Percentiles rank a stretch among this genome's conserved stretches.
Conservation (phyloP, 2,797 vertebrate species). For the Hybognathus amarus region DNA sequence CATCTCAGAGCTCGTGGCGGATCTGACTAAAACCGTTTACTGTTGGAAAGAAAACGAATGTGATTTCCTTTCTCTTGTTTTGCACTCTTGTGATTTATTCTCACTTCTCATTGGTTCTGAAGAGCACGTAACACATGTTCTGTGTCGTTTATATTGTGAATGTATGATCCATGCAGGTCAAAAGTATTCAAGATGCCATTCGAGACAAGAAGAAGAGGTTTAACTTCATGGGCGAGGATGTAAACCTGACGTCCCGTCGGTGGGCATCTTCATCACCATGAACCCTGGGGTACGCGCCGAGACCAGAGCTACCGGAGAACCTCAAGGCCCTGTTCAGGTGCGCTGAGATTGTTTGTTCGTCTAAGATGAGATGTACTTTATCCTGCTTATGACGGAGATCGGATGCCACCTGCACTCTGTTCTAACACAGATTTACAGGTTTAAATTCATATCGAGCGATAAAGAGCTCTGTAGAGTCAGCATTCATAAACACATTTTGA, state of each 20-base stretch:
- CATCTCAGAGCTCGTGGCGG: not conserved
- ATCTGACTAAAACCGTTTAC: not conserved
- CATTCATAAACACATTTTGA: not conserved
- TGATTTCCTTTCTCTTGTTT: not conserved
- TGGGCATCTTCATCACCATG: conserved; percentile 99
- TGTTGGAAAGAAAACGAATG: not conserved
- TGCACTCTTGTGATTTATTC: not conserved
- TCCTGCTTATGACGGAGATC: not conserved
- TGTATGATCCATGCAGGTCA: conserved; percentile 81
- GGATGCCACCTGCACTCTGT: not conserved
- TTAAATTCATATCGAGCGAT: not conserved
- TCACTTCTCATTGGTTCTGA: not conserved
- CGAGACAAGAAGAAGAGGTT: conserved; percentile 90
- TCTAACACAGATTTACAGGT: not conserved
- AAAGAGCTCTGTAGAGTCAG: not conserved
- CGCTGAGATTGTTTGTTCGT: too few relatives aligned
- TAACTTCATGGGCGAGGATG: conserved; percentile 93
- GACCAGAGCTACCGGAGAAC: conserved; percentile 94
- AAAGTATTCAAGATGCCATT: conserved; percentile 95
- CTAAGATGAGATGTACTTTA: too few relatives aligned
- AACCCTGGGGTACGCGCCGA: conserved; percentile 97
- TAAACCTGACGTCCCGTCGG: conserved; percentile 87
- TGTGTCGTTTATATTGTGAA: not conserved
- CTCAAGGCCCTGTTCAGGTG: conserved; percentile 97
- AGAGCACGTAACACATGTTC: not conserved